Base-by-base conservation (phyloP, 2,113 vertebrate genomes). In the Corydoras sp. region DNA sequence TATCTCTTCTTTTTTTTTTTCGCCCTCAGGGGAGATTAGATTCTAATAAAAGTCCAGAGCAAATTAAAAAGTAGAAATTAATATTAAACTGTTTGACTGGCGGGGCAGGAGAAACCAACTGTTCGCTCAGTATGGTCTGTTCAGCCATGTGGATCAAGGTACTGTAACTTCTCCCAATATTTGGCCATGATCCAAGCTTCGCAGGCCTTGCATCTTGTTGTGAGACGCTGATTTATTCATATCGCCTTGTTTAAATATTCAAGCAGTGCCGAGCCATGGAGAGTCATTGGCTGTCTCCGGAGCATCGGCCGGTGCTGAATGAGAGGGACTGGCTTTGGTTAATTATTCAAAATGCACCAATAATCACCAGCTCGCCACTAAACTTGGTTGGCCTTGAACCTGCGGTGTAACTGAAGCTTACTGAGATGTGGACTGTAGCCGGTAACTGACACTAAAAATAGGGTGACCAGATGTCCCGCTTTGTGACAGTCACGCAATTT, bases 21-120 rank as follows among this genome's bases (percentile, higher is more conserved):
- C 80, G 85, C 79, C 81, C 62, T 72, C 77, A 80, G 83, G 80
- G 74, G 78, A 85, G 84, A 85, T 83, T 88, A 69, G 86, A 86
- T 85, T 86, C 76, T 73, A 73, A 82, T 79, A 80, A 87, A 82
- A 72, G 73, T 79, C 53, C 53, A 65, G 78, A 71, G 50, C 65
- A 76, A 72, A 72, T 73, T 64, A 62, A 80, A 76, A 74, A 76
- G 62, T 76, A 68, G 60, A 80, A 77, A 74, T 76, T 67, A 77
- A 72, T 65, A 56, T 62, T 12, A 55, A 74, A 68, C 31, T 65
- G 35, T 73, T 62, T 55, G 51, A 68, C 65, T 67, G 49, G 64
- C 15, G n/a, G 9, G 24, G 55, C 7, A 61, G 14, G 18, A 72
- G 58, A 7, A 35, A 35, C n/a, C 63, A 73, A 53, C 58, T 64